phyloP scores from a whole-genome alignment of 2,888 invertebrate genomes.

The Ceramica pisi region DNA sequence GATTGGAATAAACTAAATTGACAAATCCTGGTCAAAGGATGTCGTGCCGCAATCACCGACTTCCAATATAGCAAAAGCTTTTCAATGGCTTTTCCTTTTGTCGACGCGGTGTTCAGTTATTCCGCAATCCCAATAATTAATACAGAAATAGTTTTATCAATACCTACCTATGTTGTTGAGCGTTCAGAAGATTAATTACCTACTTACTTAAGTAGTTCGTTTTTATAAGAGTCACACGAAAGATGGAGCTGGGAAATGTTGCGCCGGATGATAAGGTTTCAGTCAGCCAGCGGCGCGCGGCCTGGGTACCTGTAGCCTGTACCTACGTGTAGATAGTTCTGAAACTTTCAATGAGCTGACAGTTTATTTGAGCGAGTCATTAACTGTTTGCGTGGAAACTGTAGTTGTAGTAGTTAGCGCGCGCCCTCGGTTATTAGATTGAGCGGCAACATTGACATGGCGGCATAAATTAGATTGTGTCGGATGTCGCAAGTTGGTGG shows the following conservation, averaged over 20 bases:
- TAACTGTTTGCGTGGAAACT: constrained; percentile 1
- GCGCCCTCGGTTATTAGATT: constrained; percentile 40
- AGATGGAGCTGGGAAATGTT: background rate
- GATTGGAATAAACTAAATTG: constrained; percentile 7
- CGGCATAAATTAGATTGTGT: constrained; percentile 44
- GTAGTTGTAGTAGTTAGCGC: constrained; percentile 15
- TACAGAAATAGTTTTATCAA: background rate
- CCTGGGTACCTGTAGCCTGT: background rate
- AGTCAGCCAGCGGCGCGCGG: background rate
- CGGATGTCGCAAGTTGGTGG: constrained; percentile 42
- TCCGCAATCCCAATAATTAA: background rate
- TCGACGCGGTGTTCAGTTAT: background rate
- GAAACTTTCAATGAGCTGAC: background rate
- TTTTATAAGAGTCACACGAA: background rate
- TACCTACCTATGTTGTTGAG: background rate
- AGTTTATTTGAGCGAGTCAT: constrained; percentile 28
- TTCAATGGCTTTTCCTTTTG: background rate
- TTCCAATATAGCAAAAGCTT: background rate
- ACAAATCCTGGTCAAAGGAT: constrained; percentile 1
- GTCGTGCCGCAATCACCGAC: background rate
- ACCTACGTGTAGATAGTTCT: background rate
- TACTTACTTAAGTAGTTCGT: background rate
- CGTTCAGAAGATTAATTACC: background rate
- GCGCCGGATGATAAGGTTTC: background rate
- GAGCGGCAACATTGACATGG: constrained; percentile 28